Conservation (phyloP, 2,113 vertebrate genomes). For the Laterallus jamaicensis region DNA sequence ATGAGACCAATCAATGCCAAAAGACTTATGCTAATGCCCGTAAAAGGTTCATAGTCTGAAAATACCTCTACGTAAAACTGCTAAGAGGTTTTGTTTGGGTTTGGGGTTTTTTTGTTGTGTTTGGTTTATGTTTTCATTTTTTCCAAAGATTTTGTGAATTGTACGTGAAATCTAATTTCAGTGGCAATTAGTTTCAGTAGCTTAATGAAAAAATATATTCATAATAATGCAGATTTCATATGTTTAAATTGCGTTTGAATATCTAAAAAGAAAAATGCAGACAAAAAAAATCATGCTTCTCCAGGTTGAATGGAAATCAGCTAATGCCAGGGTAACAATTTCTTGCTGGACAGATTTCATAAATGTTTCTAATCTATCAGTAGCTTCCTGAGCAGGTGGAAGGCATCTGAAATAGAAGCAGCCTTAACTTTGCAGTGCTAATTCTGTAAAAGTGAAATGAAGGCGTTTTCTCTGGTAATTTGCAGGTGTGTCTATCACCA, state of each 20-base stretch:
- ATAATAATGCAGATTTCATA: not conserved
- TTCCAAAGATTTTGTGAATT: not conserved
- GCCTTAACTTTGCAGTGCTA: not conserved
- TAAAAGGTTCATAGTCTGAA: not conserved
- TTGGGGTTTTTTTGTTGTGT: not conserved
- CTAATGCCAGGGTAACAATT: not conserved
- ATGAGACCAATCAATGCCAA: not conserved
- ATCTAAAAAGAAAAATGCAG: not conserved
- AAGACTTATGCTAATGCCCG: not conserved
- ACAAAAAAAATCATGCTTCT: not conserved
- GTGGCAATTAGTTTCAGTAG: not conserved
- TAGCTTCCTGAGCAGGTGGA: not conserved
- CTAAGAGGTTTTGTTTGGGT: not conserved
- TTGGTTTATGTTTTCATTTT: not conserved
- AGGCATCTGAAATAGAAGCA: not conserved
- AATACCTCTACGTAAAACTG: not conserved
- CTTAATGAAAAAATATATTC: conserved; percentile 35
- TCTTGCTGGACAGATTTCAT: not conserved
- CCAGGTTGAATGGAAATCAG: not conserved
- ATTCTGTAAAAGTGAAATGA: not conserved
- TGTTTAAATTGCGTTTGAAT: conserved; percentile 28
- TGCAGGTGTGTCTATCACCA: not conserved
- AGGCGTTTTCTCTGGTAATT: not conserved
- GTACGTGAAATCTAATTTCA: conserved; percentile 1
- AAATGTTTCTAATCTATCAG: not conserved